These are phyloP conservation scores for Drosophila melanica DNA, from an alignment of 1,140 invertebrate species.

Conservation along the genomic window DNA sequence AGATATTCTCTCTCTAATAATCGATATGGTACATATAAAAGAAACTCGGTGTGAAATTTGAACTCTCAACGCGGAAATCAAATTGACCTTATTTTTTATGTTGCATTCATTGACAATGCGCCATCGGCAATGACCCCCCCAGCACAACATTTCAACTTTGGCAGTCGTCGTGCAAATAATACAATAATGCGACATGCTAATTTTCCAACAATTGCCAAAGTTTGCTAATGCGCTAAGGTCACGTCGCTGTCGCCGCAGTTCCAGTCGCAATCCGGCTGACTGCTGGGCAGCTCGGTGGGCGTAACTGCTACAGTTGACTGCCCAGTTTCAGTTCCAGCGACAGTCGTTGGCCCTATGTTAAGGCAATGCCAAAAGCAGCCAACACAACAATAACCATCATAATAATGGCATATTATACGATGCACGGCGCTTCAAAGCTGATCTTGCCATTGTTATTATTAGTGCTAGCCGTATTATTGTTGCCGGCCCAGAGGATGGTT, in stretches of 20 bases:
- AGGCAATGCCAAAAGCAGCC: slow-evolving; percentile 43
- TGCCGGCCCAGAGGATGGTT: slow-evolving; percentile 47
- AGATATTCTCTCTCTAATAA: background rate
- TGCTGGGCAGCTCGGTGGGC: slow-evolving; percentile 9
- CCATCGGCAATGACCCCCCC: slow-evolving; percentile 58
- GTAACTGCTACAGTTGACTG: slow-evolving; percentile 37
- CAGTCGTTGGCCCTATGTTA: slow-evolving; percentile 9
- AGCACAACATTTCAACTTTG: slow-evolving; percentile 41
- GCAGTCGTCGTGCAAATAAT: slow-evolving; percentile 50
- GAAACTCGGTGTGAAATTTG: background rate
- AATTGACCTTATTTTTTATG: slow-evolving; percentile 13
- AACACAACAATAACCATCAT: slow-evolving; percentile 67
- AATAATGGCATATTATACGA: slow-evolving; percentile 63
- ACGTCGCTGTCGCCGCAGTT: slow-evolving; percentile 49
- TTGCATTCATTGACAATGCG: slow-evolving; percentile 42
- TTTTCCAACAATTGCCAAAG: slow-evolving; percentile 51
- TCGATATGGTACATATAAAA: background rate
- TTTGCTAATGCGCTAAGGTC: slow-evolving; percentile 79
- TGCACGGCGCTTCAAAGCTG: slow-evolving; percentile 5
- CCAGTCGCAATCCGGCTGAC: slow-evolving; percentile 23
- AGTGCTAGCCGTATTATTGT: slow-evolving; percentile 4
- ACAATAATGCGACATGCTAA: slow-evolving; percentile 63
- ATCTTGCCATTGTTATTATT: slow-evolving; percentile 49
- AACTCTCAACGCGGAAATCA: slow-evolving; percentile 7
- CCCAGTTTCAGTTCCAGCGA: slow-evolving; percentile 22